Evolutionary conservation across 2,888 invertebrate species (phyloP).

Genomic region (Eustalomyia histrio): DNA sequence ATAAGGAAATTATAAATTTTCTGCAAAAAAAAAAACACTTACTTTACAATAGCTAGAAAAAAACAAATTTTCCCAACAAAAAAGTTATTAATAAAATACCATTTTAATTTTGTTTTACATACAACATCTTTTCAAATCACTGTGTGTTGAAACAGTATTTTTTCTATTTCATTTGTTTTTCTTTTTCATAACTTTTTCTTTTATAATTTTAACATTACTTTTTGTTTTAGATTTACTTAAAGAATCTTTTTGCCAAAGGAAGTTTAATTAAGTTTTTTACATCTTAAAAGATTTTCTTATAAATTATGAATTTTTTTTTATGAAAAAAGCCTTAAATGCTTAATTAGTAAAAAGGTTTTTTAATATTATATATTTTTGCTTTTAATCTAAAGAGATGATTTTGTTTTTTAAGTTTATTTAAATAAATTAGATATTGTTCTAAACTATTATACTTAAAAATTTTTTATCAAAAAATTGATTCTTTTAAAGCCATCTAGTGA

Average conservation of each 20-base stretch:
- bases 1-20: background rate
- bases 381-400: slow-evolving; percentile 38
- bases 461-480: slow-evolving; percentile 7
- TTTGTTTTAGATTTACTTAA: slow-evolving; percentile 65
- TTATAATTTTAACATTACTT: slow-evolving; percentile 62
- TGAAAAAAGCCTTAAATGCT: slow-evolving; percentile 56
- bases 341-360: slow-evolving; percentile 25
- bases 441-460: slow-evolving; percentile 36
- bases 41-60: slow-evolving; percentile 1
- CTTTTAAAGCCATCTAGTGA: no score
- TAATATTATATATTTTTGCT: slow-evolving; percentile 39
- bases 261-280: slow-evolving; percentile 55
- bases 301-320: slow-evolving; percentile 22
- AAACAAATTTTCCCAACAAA: background rate
- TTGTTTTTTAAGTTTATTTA: slow-evolving; percentile 26
- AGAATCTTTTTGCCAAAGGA: slow-evolving; percentile 79
- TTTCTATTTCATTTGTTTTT: slow-evolving; percentile 58
- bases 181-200: slow-evolving; percentile 38
- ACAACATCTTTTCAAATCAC: slow-evolving; percentile 13
- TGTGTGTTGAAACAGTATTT: slow-evolving; percentile 36
- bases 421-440: slow-evolving; percentile 35
- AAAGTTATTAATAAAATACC: slow-evolving; percentile 5
- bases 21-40: slow-evolving; percentile 12
- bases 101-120: background rate
- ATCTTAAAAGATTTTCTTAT: slow-evolving; percentile 8